Conservation (phyloP, 2,113 vertebrate genomes). For the Daphoenositta chrysoptera region DNA sequence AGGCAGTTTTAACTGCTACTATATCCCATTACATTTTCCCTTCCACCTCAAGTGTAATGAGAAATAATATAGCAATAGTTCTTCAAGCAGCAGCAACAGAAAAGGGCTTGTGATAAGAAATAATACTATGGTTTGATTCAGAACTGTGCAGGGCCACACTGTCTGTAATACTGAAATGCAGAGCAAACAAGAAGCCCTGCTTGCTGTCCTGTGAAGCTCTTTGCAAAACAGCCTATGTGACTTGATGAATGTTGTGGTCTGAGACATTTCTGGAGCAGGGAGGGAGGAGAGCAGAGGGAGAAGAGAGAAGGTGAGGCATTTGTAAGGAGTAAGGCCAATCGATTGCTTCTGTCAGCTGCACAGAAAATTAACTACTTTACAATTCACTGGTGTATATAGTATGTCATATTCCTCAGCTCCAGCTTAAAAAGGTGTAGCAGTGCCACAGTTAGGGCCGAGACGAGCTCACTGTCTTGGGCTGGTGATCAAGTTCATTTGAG, state of each 20-base stretch:
- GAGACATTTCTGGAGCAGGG: neutral
- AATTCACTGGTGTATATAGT: conserved; percentile 26
- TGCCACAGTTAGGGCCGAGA: fast-evolving
- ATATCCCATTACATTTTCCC: neutral
- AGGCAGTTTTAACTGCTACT: neutral
- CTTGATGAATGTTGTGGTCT: neutral
- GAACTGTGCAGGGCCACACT: neutral
- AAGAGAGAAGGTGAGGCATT: neutral
- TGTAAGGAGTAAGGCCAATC: neutral
- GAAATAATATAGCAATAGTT: neutral
- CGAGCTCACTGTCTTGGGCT: neutral
- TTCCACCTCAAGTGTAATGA: neutral
- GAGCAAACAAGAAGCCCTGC: neutral
- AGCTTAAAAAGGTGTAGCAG: neutral
- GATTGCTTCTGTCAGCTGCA: neutral
- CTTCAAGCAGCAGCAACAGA: neutral
- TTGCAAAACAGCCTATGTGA: neutral
- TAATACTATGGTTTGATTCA: neutral
- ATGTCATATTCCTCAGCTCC: neutral
- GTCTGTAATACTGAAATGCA: neutral
- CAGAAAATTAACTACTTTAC: conserved; percentile 28
- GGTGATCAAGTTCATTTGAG: neutral
- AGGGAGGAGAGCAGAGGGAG: neutral
- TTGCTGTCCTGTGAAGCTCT: neutral
- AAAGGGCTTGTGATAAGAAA: neutral